Evolutionary conservation across 2,888 invertebrate species (phyloP).

Genomic region (Mesochorus sp.): DNA sequence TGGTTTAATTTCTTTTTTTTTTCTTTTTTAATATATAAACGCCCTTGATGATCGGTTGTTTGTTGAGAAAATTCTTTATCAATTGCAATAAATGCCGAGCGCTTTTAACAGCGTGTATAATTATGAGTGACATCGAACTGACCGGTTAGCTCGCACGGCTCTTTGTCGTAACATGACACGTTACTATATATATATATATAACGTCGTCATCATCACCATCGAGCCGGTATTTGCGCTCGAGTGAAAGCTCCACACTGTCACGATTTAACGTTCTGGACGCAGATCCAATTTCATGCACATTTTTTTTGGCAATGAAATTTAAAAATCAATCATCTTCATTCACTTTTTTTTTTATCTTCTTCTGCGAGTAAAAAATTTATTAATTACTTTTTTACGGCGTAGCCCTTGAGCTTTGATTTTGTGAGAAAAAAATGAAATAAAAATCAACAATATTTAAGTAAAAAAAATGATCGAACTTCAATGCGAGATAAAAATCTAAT

Average conservation of each 20-base stretch:
- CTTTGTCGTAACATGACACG: conserved; percentile 47
- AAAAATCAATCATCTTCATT: not conserved
- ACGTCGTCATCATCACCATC: conserved; percentile 23
- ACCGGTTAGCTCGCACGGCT: conserved; percentile 20
- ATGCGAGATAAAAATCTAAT: no score
- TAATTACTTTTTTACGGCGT: not conserved
- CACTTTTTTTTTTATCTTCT: not conserved
- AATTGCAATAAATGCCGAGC: not conserved
- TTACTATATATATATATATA: no score
- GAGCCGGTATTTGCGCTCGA: conserved; percentile 6
- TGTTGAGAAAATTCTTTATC: no score
- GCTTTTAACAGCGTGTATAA: conserved; percentile 13
- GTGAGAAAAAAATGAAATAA: no score
- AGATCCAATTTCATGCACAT: conserved; percentile 21
- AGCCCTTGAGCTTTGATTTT: no score
- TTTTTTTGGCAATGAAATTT: not conserved
- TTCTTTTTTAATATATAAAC: no score
- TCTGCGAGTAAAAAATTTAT: not conserved
- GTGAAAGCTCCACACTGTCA: conserved; percentile 40
- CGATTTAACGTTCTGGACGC: conserved; percentile 3
- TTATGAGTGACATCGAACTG: conserved; percentile 47
- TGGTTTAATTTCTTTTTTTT: no score
- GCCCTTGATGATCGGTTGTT: no score
- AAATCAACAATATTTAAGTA: not conserved
- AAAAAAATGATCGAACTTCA: no score